Percentiles rank a stretch among this genome's conserved stretches.
phyloP scores from a whole-genome alignment of 2,113 vertebrate species.

The Neolamprologus toae region DNA sequence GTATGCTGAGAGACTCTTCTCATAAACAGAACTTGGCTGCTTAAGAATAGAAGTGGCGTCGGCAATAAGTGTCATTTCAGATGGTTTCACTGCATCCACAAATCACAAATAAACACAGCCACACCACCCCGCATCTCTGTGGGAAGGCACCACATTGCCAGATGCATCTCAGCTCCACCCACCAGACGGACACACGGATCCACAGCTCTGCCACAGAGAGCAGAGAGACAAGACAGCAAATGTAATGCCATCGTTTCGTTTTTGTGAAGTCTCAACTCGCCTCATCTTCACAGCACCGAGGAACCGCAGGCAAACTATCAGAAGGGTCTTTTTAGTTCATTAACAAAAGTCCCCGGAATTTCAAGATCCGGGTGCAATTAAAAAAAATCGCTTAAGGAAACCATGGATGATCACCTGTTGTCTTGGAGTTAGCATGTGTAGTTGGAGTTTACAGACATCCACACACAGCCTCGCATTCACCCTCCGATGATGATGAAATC shows the following conservation, averaged over 20 bases:
- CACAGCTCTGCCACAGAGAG: not conserved
- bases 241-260: not conserved
- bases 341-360: not conserved
- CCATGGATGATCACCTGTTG: accelerated
- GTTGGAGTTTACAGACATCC: not conserved
- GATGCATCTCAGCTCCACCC: not conserved
- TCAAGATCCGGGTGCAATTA: not conserved
- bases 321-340: not conserved
- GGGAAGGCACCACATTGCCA: not conserved
- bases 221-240: not conserved
- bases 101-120: not conserved
- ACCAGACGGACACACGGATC: not conserved
- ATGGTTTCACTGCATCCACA: not conserved
- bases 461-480: not conserved
- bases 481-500: not conserved
- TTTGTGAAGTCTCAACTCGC: not conserved
- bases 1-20: not conserved
- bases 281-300: not conserved
- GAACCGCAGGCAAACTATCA: not conserved
- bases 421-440: not conserved
- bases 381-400: not conserved
- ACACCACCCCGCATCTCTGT: not conserved
- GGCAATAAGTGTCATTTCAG: not conserved
- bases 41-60: not conserved
- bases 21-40: not conserved